A percentile compares a stretch with the other conserved stretches of the same genome.
Conservation (phyloP, 2,888 invertebrate genomes). For the Heteropelma amictum region DNA sequence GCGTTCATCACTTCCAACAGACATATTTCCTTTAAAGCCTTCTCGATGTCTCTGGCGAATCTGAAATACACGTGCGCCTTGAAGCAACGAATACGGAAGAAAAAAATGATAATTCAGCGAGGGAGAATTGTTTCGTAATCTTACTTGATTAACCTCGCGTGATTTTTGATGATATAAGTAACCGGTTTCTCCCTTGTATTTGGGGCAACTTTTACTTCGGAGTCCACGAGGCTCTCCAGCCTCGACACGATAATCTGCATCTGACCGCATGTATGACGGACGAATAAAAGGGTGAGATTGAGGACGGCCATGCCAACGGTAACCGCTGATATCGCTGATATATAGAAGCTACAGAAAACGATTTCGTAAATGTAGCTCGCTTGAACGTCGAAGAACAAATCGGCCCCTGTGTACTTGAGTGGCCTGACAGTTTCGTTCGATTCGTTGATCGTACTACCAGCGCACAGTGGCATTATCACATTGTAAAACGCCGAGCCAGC, state of each 20-base stretch:
- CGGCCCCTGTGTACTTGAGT: constrained; percentile 36
- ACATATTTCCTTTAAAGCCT: constrained; percentile 65
- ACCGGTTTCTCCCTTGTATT: constrained; percentile 34
- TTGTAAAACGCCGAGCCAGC: constrained; percentile 59
- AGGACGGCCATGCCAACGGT: constrained; percentile 52
- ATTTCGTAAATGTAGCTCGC: constrained; percentile 59
- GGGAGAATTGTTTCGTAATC: neutral
- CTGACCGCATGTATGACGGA: constrained; percentile 59
- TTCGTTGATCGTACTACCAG: constrained; percentile 28
- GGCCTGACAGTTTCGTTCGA: constrained; percentile 47
- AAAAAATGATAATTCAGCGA: neutral
- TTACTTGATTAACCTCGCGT: constrained; percentile 62
- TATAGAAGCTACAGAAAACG: constrained; percentile 60
- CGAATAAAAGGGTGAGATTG: constrained; percentile 58
- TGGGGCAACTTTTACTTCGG: neutral
- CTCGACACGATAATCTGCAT: constrained; percentile 25
- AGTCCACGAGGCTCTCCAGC: constrained; percentile 24
- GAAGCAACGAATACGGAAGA: too few relatives aligned
- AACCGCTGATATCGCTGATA: constrained; percentile 51
- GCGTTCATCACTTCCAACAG: constrained; percentile 68
- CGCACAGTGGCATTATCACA: constrained; percentile 56
- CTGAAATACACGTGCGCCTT: constrained; percentile 48
- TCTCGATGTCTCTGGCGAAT: constrained; percentile 58
- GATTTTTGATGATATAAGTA: constrained; percentile 44
- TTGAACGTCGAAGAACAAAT: constrained; percentile 49